phyloP scores from a whole-genome alignment of 2,113 vertebrate species.

The Bos taurus region ARS-UCD2.0 NC_037334.1:109394501-109395000 shows the following conservation, averaged over 20 bases:
- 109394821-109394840: background rate
- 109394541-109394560: background rate
- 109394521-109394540: background rate
- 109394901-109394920: background rate
- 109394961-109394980: background rate
- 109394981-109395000: background rate
- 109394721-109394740: background rate
- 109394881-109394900: background rate
- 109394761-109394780: background rate
- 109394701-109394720: background rate
- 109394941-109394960: background rate
- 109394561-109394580: background rate
- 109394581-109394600: background rate
- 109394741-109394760: background rate
- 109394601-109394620: background rate
- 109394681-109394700: background rate
- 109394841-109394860: background rate
- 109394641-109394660: background rate
- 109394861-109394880: accelerated
- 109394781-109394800: background rate
- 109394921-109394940: background rate
- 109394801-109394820: background rate
- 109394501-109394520: conserved; percentile 39
- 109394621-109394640: background rate
- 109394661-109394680: background rate